Percentiles rank a stretch among this genome's conserved stretches.
Conservation (phyloP, 2,797 vertebrate species). For the Glossophaga mutica region DNA sequence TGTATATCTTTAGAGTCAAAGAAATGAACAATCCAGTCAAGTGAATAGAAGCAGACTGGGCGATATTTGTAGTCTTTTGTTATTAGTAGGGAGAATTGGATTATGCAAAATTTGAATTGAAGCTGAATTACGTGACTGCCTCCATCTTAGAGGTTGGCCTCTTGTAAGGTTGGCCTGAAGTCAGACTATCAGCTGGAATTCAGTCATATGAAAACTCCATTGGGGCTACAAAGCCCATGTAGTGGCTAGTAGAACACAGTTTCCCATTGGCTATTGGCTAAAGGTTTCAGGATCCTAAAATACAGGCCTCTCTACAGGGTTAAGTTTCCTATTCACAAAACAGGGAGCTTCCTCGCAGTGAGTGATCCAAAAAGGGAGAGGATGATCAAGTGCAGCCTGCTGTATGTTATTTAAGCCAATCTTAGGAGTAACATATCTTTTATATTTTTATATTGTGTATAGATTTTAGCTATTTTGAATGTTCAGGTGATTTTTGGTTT, state of each 20-base stretch:
- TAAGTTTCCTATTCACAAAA: neutral
- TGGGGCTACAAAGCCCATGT: neutral
- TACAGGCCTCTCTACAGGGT: neutral
- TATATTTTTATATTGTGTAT: neutral
- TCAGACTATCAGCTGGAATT: neutral
- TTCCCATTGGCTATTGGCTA: neutral
- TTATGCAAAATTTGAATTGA: neutral
- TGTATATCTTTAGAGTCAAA: neutral
- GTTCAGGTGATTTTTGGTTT: neutral
- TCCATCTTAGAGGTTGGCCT: neutral
- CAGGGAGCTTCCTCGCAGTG: neutral
- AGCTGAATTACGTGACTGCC: neutral
- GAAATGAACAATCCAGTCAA: neutral
- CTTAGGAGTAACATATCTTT: neutral
- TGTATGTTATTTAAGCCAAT: neutral
- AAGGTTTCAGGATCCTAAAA: neutral
- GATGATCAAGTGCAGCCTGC: neutral
- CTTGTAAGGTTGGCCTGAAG: neutral
- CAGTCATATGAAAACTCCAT: neutral
- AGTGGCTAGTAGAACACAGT: neutral
- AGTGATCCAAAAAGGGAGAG: neutral
- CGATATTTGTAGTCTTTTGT: neutral
- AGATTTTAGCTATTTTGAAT: neutral
- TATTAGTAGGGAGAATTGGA: neutral
- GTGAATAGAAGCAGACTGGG: neutral